phyloP scores from a whole-genome alignment of 2,113 vertebrate species.

The Candoia aspera region DNA sequence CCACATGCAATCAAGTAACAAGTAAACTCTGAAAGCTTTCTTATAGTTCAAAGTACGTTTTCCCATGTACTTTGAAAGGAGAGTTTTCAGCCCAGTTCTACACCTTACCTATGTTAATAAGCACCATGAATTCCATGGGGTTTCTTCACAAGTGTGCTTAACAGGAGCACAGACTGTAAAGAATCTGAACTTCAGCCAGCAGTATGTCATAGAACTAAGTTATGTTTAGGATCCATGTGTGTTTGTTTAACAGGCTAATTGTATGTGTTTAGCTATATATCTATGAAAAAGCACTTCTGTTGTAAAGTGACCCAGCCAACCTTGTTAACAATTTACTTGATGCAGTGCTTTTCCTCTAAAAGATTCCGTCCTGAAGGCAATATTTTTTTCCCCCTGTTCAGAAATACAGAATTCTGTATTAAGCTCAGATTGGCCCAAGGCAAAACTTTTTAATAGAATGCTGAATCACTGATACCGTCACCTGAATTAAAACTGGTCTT shows the following conservation, averaged over 20 bases:
- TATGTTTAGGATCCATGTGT: neutral
- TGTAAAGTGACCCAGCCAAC: constrained; percentile 1
- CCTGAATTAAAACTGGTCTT: constrained; percentile 10
- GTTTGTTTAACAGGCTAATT: neutral
- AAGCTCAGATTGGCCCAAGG: rapidly evolving
- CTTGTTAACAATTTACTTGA: constrained; percentile 13
- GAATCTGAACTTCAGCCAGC: neutral
- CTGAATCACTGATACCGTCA: neutral
- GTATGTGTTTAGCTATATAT: neutral
- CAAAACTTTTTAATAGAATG: constrained; percentile 9
- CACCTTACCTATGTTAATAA: neutral
- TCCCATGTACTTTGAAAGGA: neutral
- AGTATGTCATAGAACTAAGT: neutral
- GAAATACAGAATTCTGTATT: neutral
- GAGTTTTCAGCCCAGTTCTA: too few relatives aligned
- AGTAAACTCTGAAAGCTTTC: neutral
- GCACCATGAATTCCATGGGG: neutral
- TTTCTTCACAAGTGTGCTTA: neutral
- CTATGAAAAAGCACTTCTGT: neutral
- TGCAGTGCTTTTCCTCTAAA: constrained; percentile 4
- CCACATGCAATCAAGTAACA: neutral
- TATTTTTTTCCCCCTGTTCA: neutral
- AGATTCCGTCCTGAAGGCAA: rapidly evolving
- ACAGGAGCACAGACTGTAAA: neutral
- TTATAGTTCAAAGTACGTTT: neutral